Evolutionary conservation across 2,888 invertebrate species (phyloP), one percentile per base, ranked within the genome.

Genomic region (Sabatieria punctata): DNA sequence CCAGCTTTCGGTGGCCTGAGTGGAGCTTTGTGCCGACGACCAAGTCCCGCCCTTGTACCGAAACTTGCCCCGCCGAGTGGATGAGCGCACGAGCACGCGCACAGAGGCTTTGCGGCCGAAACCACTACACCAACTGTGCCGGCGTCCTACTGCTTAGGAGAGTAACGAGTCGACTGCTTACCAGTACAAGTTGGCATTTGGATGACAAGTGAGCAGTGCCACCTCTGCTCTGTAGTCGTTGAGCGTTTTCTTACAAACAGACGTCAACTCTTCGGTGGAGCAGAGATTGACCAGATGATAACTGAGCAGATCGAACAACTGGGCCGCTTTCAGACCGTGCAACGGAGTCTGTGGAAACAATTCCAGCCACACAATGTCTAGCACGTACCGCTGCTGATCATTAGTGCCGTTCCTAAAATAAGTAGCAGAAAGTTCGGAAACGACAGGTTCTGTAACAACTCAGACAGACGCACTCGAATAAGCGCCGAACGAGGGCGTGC

Each of bases 231-330:
- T 3, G 30, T 30, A 42, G 21, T 4, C 3, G 18, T 18, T 26
- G 22, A 57, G 43, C 30, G 54, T 52, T n/a, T 49, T 33, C 2
- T 49, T 38, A 1, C 50, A 51, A 38, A 54, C 51, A 2, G 45
- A 23, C 8, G 48, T 33, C 6, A 56, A 45, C 25, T 54, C 54
- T 1, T 36, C 8, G 0, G 52, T 46, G 13, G 49, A 61, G 42
- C 64, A 61, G 48, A 69, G 85, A 65, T 85, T 85, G 22, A 95
- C 73, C 0, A 89, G 85, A 64, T 93, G 85, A 68, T 85, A 93
- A 0, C 93, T 91, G 4, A 95, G 75, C 0, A 97, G 74, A 67
- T 97, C 95, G 0, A 93, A 89, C 69, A 93, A 93, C 67, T 95
- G 93, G 0, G 86, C 82, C 0, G 91, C 89, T 67, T 91, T 84